Base-by-base conservation (phyloP, 1,140 invertebrate genomes). In the Pogonus chalceus region DNA sequence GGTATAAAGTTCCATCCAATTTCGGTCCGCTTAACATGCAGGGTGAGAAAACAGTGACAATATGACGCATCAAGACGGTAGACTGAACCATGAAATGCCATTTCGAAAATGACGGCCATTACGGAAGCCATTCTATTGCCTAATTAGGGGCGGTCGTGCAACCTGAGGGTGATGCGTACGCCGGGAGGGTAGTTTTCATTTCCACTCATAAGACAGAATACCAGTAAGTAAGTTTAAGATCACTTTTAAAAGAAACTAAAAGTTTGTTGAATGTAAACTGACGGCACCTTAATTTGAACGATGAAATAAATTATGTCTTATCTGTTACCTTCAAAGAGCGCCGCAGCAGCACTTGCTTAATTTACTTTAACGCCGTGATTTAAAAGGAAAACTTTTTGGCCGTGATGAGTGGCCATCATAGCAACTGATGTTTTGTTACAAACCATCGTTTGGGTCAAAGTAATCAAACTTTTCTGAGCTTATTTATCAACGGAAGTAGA, bases 211-310 rank as follows among this genome's bases (percentile, higher is more conserved):
- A 31, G 26, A 31, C 4, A 14, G 26, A 31, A 31, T 4, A 43
- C 4, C 37, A 18, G 9, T n/a, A n/a, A n/a, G n/a, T n/a, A n/a
- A n/a, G n/a, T n/a, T n/a, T 4, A 43, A 4, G 9, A 43, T 43
- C 37, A 18, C 37, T 43, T 43, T 43, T 43, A 43, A 43, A 43
- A 43, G 37, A 43, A 43, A 43, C 37, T 43, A 43, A 43, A 31
- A 43, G 37, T 43, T 43, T 43, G 9, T 4, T 12, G 37, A 43
- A 43, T 16, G 37, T 43, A 43, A 43, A 9, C 37, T 43, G 37
- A 43, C 37, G 37, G 9, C 3, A 18, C 37, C 37, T 43, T 43
- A 43, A 43, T 43, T 43, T 43, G 37, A 43, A 43, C 37, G 37
- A 43, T 43, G 9, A 43, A 43, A 43, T 43, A 43, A 43, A 43